These are phyloP conservation scores for Conistra vaccinii DNA, from an alignment of 2,888 invertebrate species.

Conservation along the genomic window DNA sequence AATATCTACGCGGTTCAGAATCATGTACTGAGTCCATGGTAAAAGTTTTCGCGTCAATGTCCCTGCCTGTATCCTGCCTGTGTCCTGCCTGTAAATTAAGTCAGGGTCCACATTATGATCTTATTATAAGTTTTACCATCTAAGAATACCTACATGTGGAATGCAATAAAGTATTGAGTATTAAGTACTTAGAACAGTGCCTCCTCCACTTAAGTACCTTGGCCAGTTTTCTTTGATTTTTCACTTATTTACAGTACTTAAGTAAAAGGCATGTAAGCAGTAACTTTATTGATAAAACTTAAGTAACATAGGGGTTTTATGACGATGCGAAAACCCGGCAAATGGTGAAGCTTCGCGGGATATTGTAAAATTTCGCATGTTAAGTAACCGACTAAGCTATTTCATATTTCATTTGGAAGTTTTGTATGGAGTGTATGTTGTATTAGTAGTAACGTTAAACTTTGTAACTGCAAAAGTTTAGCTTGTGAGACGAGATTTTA, in stretches of 20 bases:
- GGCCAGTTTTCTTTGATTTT: not conserved
- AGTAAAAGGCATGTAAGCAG: not conserved
- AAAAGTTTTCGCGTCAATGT: too few species aligned
- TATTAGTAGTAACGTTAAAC: slow-evolving; percentile 22
- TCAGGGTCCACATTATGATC: too few species aligned
- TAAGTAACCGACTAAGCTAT: slow-evolving; percentile 16
- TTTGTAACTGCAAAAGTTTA: slow-evolving; percentile 50
- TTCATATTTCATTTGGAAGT: slow-evolving; percentile 47
- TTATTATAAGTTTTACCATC: too few species aligned
- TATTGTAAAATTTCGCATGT: slow-evolving; percentile 43
- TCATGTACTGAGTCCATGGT: too few species aligned
- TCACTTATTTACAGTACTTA: not conserved
- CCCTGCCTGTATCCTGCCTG: too few species aligned
- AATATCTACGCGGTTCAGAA: too few species aligned
- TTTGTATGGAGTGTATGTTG: slow-evolving; percentile 9
- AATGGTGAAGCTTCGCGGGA: not conserved
- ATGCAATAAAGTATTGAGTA: too few species aligned
- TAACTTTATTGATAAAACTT: slow-evolving; percentile 9
- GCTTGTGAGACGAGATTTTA: slow-evolving; percentile 31
- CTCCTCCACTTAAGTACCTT: not conserved
- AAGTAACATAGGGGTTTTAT: not conserved
- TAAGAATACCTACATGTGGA: too few species aligned
- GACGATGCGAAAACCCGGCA: not conserved
- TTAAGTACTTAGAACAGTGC: not conserved
- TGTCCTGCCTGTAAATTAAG: too few species aligned